Evolutionary conservation across 1,140 invertebrate species (phyloP), one percentile per base, ranked within the genome.

Genomic region (Hyles vespertilio): DNA sequence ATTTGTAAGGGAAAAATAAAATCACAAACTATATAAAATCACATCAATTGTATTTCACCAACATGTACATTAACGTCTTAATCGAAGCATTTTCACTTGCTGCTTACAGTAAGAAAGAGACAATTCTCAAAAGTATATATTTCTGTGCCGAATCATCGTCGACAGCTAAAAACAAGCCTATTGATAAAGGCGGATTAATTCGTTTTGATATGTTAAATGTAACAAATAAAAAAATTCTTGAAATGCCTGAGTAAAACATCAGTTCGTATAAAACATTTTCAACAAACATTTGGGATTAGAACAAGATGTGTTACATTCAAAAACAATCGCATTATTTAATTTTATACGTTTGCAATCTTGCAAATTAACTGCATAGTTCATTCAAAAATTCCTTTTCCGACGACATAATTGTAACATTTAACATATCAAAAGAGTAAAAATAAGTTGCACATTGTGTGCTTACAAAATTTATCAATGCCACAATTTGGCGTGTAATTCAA

Each of bases 41-140:
- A 89, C 87, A 89, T 89, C 84, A 84, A 89, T 84, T 89, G 87
- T 89, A 89, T 86, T 89, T 86, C 84, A 89, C 78, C 84, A 89
- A 87, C 84, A 87, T 86, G 79, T 89, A 89, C 79, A 87, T 77
- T 83, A 87, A 85, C 77, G 75, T 87, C 81, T 86, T 86, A 84
- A 81, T 79, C 72, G 72, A 87, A 87, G 79, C 82, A 83, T 83
- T 84, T 22, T 81, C 81, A 80, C 68, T 83, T 81, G 77, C 66
- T 79, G 81, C 76, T 86, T 85, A 83, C 78, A 81, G 69, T 84
- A 81, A 79, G 74, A 86, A 81, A 80, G 75, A 78, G 79, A 81
- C 79, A 71, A 79, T 70, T 84, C 81, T 80, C 77, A 74, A 75
- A 77, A 73, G 70, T 70, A 78, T 60, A 65, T 50, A 64, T 65